Percentiles rank a stretch among this genome's conserved stretches.
These are phyloP conservation scores for Homalodisca vitripennis DNA, from an alignment of 1,140 invertebrate genomes.

Conservation along the genomic window DNA sequence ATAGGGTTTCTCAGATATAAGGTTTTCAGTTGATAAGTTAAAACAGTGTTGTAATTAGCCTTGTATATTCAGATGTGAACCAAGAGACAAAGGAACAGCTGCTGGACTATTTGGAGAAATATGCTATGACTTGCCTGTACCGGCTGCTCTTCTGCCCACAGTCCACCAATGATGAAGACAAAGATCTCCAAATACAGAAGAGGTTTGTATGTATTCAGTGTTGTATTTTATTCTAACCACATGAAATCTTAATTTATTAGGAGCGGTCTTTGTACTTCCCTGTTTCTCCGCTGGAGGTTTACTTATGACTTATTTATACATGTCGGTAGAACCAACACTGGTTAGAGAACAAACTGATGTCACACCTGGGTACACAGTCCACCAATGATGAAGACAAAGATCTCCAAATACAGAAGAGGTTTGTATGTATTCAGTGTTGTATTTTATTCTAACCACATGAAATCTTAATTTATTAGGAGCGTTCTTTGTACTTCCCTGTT, in stretches of 20 bases:
- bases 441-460: too few relatives aligned
- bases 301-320: too few relatives aligned
- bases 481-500: too few relatives aligned
- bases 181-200: constrained; percentile 88
- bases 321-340: too few relatives aligned
- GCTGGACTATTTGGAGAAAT: constrained; percentile 88
- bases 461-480: too few relatives aligned
- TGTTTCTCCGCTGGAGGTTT: too few relatives aligned
- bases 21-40: too few relatives aligned
- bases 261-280: too few relatives aligned
- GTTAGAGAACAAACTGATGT: too few relatives aligned
- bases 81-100: constrained; percentile 75
- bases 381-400: constrained; percentile 93
- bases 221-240: constrained; percentile 89
- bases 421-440: constrained; percentile 69
- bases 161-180: constrained; percentile 87
- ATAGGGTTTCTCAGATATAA: too few relatives aligned
- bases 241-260: too few relatives aligned
- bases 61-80: constrained; percentile 60
- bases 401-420: constrained; percentile 80
- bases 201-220: constrained; percentile 66
- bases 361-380: constrained; percentile 80
- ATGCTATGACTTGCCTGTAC: constrained; percentile 84
- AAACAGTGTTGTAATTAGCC: too few relatives aligned
- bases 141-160: constrained; percentile 81